Conservation (phyloP, 1,140 invertebrate genomes). For the Halotydeus destructor region DNA sequence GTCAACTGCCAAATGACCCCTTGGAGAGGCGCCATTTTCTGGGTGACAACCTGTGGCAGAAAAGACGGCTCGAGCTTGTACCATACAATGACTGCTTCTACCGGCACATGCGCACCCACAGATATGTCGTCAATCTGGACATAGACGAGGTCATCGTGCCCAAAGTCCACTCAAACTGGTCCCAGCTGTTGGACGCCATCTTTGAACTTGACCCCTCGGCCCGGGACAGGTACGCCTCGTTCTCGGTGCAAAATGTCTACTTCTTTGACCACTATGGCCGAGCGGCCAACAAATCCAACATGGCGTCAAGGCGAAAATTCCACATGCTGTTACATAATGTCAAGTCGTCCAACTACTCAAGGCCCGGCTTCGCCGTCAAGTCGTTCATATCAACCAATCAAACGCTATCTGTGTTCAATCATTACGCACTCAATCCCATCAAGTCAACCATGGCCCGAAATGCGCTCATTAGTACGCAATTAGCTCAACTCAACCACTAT, state of each 20-base stretch:
- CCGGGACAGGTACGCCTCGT: constrained; percentile 32
- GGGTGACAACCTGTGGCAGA: constrained; percentile 37
- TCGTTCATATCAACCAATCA: constrained; percentile 42
- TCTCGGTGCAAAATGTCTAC: constrained; percentile 40
- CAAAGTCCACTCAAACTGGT: constrained; percentile 3
- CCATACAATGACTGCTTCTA: constrained; percentile 54
- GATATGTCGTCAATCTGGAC: constrained; percentile 5
- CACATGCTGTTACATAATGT: constrained; percentile 19
- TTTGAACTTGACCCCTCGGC: constrained; percentile 21
- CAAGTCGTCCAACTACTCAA: constrained; percentile 34
- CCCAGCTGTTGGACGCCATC: constrained; percentile 10
- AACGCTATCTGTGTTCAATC: constrained; percentile 46
- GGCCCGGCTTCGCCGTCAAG: constrained; percentile 40
- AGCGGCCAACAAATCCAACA: background rate
- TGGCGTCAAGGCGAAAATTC: too few species aligned
- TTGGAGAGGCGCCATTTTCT: constrained; percentile 22
- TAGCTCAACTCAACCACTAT: constrained; percentile 38
- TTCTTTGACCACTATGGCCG: constrained; percentile 29
- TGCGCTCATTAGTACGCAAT: constrained; percentile 24
- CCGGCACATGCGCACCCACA: constrained; percentile 16
- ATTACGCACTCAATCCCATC: constrained; percentile 40
- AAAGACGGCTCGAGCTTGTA: constrained; percentile 42
- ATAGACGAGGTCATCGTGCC: constrained; percentile 8
- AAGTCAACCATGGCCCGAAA: constrained; percentile 32
- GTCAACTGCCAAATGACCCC: constrained; percentile 25